Evolutionary conservation across 2,888 invertebrate genomes (phyloP).

Genomic region (Bimastos eiseni): DNA sequence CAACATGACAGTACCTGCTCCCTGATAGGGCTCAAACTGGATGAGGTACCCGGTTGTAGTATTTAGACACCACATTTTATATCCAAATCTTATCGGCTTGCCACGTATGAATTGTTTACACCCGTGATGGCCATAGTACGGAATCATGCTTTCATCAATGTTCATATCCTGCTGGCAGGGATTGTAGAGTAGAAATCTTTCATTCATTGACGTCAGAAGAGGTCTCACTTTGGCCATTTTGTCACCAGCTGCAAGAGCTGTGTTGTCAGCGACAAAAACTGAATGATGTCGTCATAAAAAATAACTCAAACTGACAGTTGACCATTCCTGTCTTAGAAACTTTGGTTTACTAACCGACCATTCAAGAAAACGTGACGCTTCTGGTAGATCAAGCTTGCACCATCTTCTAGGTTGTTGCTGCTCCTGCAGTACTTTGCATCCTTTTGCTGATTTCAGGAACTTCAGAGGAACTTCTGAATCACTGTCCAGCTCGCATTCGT

Average conservation of each 20-base stretch:
- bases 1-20: not conserved
- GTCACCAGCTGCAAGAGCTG: not conserved
- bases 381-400: too few species aligned
- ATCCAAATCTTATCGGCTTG: constrained; percentile 16
- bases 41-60: not conserved
- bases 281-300: too few species aligned
- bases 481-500: too few species aligned
- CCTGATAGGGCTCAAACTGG: not conserved
- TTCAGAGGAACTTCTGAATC: too few species aligned
- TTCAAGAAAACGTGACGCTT: too few species aligned
- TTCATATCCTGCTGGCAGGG: not conserved
- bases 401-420: too few species aligned
- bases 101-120: constrained; percentile 15
- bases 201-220: not conserved
- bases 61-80: not conserved
- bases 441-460: too few species aligned
- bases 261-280: not conserved
- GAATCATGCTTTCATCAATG: constrained; percentile 1
- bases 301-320: too few species aligned
- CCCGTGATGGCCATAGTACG: not conserved
- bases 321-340: too few species aligned
- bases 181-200: not conserved
- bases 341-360: too few species aligned
- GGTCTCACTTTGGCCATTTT: not conserved
- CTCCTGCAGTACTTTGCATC: too few species aligned